These are phyloP conservation scores for Lacerta viridis DNA, from an alignment of 2,797 vertebrate species.

Conservation along the genomic window DNA sequence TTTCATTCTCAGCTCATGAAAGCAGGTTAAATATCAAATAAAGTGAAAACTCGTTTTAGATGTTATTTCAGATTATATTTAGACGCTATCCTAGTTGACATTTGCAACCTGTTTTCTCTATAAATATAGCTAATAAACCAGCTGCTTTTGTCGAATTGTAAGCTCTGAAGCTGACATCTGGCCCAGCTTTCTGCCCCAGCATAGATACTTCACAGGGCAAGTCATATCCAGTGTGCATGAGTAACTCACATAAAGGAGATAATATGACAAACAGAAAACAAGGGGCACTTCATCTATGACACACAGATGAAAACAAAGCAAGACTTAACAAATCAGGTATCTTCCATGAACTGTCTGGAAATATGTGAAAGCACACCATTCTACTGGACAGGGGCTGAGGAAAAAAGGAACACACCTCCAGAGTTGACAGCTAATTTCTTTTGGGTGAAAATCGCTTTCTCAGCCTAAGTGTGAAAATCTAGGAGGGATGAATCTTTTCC, in stretches of 20 bases:
- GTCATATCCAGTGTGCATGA: neutral
- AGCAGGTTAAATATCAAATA: slow-evolving; percentile 18
- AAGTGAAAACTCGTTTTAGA: neutral
- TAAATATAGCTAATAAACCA: neutral
- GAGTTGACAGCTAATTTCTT: neutral
- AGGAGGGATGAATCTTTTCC: neutral
- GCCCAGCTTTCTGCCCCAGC: neutral
- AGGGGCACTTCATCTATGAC: neutral
- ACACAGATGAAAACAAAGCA: neutral
- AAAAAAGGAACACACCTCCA: neutral
- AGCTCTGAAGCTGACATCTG: neutral
- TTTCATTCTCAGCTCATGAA: slow-evolving; percentile 14
- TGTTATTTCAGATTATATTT: neutral
- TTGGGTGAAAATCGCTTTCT: neutral
- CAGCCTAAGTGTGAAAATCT: no score
- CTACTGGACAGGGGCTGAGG: neutral
- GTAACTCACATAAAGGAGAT: neutral
- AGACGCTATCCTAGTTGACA: neutral
- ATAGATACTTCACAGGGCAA: neutral
- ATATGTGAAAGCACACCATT: neutral
- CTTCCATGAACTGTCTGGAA: neutral
- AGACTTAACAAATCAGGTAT: neutral
- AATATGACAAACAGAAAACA: neutral
- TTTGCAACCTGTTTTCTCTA: neutral
- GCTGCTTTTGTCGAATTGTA: neutral